Evolutionary conservation across 2,888 invertebrate species (phyloP), one percentile per base, ranked within the genome.

Genomic region (Malacosoma neustria): DNA sequence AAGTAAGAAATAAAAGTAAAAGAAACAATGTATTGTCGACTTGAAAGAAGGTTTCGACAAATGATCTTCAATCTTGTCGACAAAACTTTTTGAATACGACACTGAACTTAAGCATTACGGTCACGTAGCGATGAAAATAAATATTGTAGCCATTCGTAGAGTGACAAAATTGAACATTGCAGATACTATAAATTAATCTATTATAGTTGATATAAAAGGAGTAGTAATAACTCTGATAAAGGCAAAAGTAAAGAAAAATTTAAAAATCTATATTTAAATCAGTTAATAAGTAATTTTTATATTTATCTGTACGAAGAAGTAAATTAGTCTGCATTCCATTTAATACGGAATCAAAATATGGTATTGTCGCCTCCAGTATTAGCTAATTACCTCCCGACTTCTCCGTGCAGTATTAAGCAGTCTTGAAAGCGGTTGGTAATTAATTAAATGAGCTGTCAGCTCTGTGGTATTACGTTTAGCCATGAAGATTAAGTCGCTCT

Each of bases 121-220:
- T 43, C 22, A 22, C 22, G 22, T 22, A 22, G 22, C 22, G 22
- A 22, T 22, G 22, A 22, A 22, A n/a, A n/a, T n/a, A n/a, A n/a
- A 22, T 22, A 22, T 22, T 22, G 22, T 22, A 22, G 5, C 22
- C 22, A 22, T 4, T 22, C 22, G 22, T 22, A 22, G 22, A 9
- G 22, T 22, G 22, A 22, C 22, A 22, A 22, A 22, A 22, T 22
- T 5, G 9, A 22, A 22, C 22, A 22, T 22, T 5, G 22, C 22
- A 22, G 22, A 5, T 22, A 4, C 22, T 22, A 5, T 4, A 6
- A 22, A 22, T 22, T 6, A 22, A 22, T 22, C 22, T 22, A 22
- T 22, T n/a, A n/a, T n/a, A n/a, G n/a, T n/a, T n/a, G n/a, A n/a
- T n/a, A n/a, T n/a, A n/a, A n/a, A n/a, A n/a, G n/a, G n/a, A n/a